Evolutionary conservation across 2,113 vertebrate genomes (phyloP).

Genomic region (Sphyrna mokarran): DNA sequence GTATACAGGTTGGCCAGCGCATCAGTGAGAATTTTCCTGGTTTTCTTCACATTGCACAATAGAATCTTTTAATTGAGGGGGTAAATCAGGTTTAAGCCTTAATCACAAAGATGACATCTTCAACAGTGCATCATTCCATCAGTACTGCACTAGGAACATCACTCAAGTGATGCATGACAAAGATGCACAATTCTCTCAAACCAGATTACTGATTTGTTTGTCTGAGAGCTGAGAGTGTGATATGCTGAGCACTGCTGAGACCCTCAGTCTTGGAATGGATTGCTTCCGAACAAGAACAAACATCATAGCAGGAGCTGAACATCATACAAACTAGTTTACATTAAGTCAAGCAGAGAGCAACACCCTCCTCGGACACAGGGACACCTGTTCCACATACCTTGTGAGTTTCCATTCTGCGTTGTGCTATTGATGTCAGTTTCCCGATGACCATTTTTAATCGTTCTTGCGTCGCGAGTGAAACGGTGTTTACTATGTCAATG

Average conservation of each 20-base stretch:
- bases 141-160: background rate
- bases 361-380: background rate
- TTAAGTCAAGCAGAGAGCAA: background rate
- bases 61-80: background rate
- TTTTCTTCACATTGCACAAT: background rate
- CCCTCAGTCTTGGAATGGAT: background rate
- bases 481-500: constrained; percentile 71
- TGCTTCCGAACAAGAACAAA: background rate
- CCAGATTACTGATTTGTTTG: background rate
- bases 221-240: background rate
- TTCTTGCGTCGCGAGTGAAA: constrained; percentile 72
- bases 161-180: too few species aligned
- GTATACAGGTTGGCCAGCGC: background rate
- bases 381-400: constrained; percentile 56
- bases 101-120: background rate
- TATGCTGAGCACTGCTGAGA: background rate
- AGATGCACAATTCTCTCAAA: background rate
- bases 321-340: background rate
- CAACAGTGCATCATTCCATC: background rate
- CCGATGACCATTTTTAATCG: constrained; percentile 71
- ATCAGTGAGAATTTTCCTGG: background rate
- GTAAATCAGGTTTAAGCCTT: background rate
- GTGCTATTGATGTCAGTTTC: constrained; percentile 73
- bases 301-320: background rate
- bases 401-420: constrained; percentile 71